Percentiles rank a stretch among this genome's conserved stretches.
Evolutionary conservation across 2,888 invertebrate genomes (phyloP).

Genomic region (Blomia tropicalis): DNA sequence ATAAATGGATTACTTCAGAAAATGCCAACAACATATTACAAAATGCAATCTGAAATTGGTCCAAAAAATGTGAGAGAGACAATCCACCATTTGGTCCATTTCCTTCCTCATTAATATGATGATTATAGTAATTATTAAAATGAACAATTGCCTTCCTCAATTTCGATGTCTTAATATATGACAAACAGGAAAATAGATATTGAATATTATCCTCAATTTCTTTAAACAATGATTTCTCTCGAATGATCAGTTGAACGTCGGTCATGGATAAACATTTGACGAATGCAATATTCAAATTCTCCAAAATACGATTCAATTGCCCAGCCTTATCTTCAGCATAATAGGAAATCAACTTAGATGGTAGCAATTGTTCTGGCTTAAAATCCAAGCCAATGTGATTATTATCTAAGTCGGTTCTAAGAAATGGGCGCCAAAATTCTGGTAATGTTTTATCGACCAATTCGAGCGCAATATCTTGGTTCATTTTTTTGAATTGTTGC

Average conservation of each 20-base stretch:
- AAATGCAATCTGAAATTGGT: conserved; percentile 18
- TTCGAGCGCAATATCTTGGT: conserved; percentile 64
- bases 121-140: conserved; percentile 17
- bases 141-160: conserved; percentile 16
- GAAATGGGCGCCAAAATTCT: conserved; percentile 47
- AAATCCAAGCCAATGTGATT: conserved; percentile 51
- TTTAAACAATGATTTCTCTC: neutral
- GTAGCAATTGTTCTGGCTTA: conserved; percentile 59
- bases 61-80: neutral
- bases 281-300: conserved; percentile 42
- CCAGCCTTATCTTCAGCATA: conserved; percentile 60
- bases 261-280: conserved; percentile 32
- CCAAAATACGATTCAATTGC: conserved; percentile 64
- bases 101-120: neutral
- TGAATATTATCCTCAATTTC: neutral
- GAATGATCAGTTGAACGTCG: neutral
- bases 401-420: conserved; percentile 47
- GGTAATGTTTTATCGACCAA: conserved; percentile 41
- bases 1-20: conserved; percentile 64
- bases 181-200: neutral
- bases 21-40: conserved; percentile 45
- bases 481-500: conserved; percentile 77
- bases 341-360: conserved; percentile 46
- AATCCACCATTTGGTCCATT: neutral
- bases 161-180: neutral